Evolutionary conservation across 2,797 vertebrate species (phyloP), one percentile per base, ranked within the genome.

Genomic region (Gymnocypris eckloni): DNA sequence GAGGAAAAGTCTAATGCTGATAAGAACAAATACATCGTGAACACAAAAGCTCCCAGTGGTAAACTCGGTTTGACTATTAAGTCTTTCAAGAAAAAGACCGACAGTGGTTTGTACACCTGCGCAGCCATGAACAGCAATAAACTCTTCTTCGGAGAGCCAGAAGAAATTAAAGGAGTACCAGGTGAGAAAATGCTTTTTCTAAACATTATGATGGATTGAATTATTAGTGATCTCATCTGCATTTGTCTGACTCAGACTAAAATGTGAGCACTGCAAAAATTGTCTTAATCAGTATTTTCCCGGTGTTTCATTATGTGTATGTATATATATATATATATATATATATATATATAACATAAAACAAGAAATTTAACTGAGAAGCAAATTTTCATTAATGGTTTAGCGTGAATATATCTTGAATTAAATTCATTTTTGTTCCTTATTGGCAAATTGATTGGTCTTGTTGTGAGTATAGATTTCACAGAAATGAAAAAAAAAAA

Each of bases 41-140:
- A 43, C 20, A 13, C 2, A 13, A 64, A 56, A 22, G 2, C 1
- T 64, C 22, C 8, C n/a, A 0, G 6, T 54, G 33, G 10, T n/a
- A 71, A n/a, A 4, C 4, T n/a, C 4, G 43, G 39, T 71, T 43
- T 71, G 69, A 0, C 20, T 0, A 11, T 96, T 15, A 28, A 11
- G 0, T 9, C 75, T 0, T 95, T 95, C 76, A 33, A 25, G 0
- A 84, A 67, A 50, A 0, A 0, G 0, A 2, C 0, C 0, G 94
- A 96, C 92, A 83, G 87, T 2, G 95, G 94, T 22, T 0, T 6
- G 0, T 96, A 96, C 84, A 1, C 8, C 88, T 95, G 95, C 43
- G 92, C 77, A 0, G 0, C 18, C 3, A 75, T 94, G 0, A 2
- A 8, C 5, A 4, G 0, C 0, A 91, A n/a, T 3, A 1, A 0